phyloP scores from a whole-genome alignment of 2,113 vertebrate species.

The Octodon degus region DNA sequence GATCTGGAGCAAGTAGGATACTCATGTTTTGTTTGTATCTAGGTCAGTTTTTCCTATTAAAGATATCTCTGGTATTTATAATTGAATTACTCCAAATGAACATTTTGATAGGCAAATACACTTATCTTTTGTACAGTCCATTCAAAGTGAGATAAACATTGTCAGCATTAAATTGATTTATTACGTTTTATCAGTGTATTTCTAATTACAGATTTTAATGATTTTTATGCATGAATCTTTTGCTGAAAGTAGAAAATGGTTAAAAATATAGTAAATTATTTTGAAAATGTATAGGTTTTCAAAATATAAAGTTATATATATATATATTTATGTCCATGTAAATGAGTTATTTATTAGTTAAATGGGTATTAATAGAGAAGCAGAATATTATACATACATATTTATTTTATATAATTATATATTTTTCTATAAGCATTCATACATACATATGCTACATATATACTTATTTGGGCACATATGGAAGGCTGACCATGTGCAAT shows the following conservation, averaged over 20 bases:
- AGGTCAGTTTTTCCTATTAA: neutral
- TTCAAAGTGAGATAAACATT: neutral
- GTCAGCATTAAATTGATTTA: neutral
- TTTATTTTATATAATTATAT: neutral
- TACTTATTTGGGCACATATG: no score
- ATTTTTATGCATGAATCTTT: slow-evolving; percentile 11
- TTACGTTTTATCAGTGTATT: neutral
- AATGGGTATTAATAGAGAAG: neutral
- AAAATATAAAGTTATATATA: no score
- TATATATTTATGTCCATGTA: neutral
- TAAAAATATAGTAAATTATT: no score
- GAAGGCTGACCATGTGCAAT: neutral
- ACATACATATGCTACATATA: neutral
- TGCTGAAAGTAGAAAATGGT: neutral
- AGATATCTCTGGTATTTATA: neutral
- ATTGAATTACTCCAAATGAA: neutral
- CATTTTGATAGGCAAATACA: neutral
- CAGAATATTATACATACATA: neutral
- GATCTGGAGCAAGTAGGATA: neutral
- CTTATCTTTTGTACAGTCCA: neutral
- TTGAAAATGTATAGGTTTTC: no score
- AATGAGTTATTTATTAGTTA: slow-evolving; percentile 22
- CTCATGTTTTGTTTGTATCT: neutral
- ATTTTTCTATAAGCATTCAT: neutral
- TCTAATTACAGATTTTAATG: neutral